Base-by-base conservation (phyloP, 2,797 vertebrate genomes). In the Austrolebias charrua region DNA sequence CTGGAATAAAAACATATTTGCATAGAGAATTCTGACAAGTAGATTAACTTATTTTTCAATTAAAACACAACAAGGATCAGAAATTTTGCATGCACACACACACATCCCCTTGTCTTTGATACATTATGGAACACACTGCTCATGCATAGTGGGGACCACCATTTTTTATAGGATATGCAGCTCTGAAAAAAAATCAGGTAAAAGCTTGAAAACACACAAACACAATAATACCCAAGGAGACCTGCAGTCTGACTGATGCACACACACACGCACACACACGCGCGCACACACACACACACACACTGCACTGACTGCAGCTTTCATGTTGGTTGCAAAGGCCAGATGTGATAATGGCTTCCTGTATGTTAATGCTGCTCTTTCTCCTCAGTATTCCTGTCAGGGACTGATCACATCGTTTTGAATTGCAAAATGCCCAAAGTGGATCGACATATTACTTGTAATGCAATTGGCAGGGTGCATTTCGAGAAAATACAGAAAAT, bases 361-460 rank as follows among this genome's bases (percentile, higher is more conserved):
- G 63, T 79, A 82, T 82, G 80, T 77, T 78, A 80, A 85, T 80
- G 66, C 59, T 53, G 60, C 71, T 44, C 47, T 42, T 31, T 46
- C 76, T 78, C 60, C 49, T 78, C 71, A 69, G 77, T 79, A 87
- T 86, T 83, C 84, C 1, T 51, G 73, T 73, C 73, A 79, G 71
- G 66, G 45, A 15, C 11, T 3, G 1, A 66, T 73, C 24, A 1
- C 66, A 75, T 79, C 19, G 28, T 69, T 85, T 77, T 84, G 83
- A 86, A 85, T 84, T 87, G 78, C 76, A 86, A 85, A 86, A 80
- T 75, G 74, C 65, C 66, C 65, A 75, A 84, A 81, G 79, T 73
- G 67, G 76, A 86, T 57, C 28, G 68, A 58, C 56, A 69, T 66
- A 63, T 86, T 85, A 81, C 87, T 81, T 81, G 79, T 76, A 78